Evolutionary conservation across 2,113 vertebrate genomes (phyloP).

Genomic region (Bubo blakistoni): DNA sequence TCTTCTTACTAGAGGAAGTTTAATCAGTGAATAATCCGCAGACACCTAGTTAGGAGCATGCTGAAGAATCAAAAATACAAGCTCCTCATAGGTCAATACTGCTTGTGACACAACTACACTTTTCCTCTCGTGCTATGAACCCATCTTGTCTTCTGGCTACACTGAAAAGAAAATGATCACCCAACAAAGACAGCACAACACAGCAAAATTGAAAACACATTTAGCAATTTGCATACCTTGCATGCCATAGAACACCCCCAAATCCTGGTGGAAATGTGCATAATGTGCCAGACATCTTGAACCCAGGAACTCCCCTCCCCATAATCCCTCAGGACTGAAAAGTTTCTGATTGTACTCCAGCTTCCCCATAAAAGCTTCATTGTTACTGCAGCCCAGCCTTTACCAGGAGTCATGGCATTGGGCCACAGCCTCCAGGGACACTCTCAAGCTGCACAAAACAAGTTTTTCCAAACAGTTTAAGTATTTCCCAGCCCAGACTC

Average conservation of each 20-base stretch:
- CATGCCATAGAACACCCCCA: constrained; percentile 62
- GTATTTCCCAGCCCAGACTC: constrained; percentile 65
- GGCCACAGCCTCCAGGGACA: constrained; percentile 66
- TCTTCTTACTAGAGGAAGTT: neutral
- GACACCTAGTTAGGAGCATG: neutral
- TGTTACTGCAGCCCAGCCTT: constrained; percentile 67
- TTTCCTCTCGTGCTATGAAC: neutral
- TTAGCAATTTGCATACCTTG: constrained; percentile 63
- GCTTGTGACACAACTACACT: neutral
- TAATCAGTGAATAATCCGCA: neutral
- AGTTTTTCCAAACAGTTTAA: constrained; percentile 66
- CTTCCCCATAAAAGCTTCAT: constrained; percentile 67
- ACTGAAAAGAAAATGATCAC: neutral
- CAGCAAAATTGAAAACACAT: constrained; percentile 42
- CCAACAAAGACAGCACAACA: constrained; percentile 22
- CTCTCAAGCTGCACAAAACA: constrained; percentile 66
- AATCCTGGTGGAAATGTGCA: constrained; percentile 64
- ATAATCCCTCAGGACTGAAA: constrained; percentile 53
- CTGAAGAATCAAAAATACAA: neutral
- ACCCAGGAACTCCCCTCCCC: constrained; percentile 69
- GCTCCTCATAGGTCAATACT: neutral
- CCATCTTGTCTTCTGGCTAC: constrained; percentile 9
- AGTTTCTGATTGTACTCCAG: constrained; percentile 61
- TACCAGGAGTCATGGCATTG: constrained; percentile 60
- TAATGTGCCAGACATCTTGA: constrained; percentile 65